A percentile compares a stretch with the other conserved stretches of the same genome.
Evolutionary conservation across 92 coral and sea anemone genomes (phyloP).

Genomic region (Pocillopora grandis): DNA sequence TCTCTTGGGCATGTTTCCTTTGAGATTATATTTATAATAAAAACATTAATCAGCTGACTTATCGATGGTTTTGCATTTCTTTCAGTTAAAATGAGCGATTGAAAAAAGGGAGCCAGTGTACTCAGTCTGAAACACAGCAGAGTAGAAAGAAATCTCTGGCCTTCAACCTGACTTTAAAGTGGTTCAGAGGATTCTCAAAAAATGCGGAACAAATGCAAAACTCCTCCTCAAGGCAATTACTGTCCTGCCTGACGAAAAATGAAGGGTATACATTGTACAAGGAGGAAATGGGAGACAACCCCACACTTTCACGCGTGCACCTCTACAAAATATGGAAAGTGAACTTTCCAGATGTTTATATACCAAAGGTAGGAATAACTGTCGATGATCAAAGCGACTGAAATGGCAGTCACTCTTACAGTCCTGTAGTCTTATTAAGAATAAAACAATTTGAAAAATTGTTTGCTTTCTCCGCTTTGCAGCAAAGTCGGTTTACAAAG

Average conservation of each 20-base stretch:
- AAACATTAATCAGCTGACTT: too few species aligned
- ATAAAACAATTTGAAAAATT: too few species aligned
- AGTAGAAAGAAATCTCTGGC: neutral
- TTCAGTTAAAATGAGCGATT: too few species aligned
- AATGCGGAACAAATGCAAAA: slow-evolving; percentile 12
- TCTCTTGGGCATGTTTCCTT: too few species aligned
- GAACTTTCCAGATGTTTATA: neutral
- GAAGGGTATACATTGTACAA: neutral
- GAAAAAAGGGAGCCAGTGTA: too few species aligned
- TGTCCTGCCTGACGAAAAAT: neutral
- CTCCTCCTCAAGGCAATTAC: neutral
- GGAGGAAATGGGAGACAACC: neutral
- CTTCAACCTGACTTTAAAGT: neutral
- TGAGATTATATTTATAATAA: too few species aligned
- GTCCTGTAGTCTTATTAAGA: neutral
- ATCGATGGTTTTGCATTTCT: too few species aligned
- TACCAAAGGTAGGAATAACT: neutral
- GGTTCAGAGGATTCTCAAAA: neutral
- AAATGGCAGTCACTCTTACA: neutral
- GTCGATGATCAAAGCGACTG: neutral
- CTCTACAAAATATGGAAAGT: neutral
- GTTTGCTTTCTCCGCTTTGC: neutral
- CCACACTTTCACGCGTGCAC: neutral
- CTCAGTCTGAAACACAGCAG: too few species aligned
- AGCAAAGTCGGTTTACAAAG: slow-evolving; percentile 13